These are phyloP conservation scores for Copidosoma aretas DNA, from an alignment of 2,888 invertebrate species.

Conservation along the genomic window DNA sequence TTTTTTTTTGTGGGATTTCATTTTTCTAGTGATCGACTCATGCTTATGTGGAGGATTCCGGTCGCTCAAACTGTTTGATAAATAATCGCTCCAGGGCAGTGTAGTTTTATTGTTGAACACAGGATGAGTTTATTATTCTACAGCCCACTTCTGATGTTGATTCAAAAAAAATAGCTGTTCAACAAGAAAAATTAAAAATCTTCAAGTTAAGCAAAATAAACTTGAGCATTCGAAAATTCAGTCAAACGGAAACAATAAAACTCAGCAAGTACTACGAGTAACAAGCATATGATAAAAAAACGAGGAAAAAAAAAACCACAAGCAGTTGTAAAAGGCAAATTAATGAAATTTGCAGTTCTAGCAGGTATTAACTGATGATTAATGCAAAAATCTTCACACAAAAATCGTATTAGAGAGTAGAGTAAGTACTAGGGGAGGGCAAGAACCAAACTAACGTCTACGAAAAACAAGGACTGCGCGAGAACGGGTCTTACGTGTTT, in stretches of 20 bases:
- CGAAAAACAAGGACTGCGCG: neutral
- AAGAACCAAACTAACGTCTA: conserved; percentile 23
- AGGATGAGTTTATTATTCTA: no score
- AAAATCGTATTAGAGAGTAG: conserved; percentile 30
- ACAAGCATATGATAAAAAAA: conserved; percentile 19
- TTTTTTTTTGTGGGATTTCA: neutral
- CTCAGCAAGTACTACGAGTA: conserved; percentile 17
- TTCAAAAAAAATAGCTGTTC: neutral
- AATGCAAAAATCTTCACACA: conserved; percentile 35
- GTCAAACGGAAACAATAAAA: conserved; percentile 18
- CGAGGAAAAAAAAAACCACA: conserved; percentile 31
- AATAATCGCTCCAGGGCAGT: no score
- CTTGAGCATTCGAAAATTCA: no score
- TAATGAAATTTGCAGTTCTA: conserved; percentile 27
- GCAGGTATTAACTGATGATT: conserved; percentile 1
- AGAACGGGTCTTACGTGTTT: conserved; percentile 59
- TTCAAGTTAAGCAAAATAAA: neutral
- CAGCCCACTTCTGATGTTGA: neutral
- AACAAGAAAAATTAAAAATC: neutral
- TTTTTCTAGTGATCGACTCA: no score
- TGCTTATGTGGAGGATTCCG: no score
- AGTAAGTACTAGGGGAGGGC: conserved; percentile 1
- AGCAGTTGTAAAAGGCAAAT: conserved; percentile 25
- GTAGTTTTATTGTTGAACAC: no score
- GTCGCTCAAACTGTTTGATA: no score